phyloP scores from a whole-genome alignment of 2,888 invertebrate genomes.

The Lithophane socia region DNA sequence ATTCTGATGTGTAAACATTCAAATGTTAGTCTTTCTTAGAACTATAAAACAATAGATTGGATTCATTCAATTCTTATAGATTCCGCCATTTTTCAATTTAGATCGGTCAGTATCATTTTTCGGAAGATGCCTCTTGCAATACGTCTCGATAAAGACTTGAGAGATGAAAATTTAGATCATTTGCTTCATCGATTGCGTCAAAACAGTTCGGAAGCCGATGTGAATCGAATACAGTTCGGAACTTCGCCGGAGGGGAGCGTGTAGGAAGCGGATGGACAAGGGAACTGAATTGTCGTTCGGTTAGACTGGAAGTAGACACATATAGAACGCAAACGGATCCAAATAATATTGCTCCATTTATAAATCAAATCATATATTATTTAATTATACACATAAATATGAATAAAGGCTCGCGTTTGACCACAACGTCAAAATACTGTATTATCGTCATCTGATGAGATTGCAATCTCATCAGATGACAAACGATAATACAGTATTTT shows the following conservation, averaged over 20 bases:
- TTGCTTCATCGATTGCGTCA: slow-evolving; percentile 41
- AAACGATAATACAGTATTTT: background rate
- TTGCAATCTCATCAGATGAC: background rate
- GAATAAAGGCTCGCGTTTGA: background rate
- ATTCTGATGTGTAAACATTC: slow-evolving; percentile 3
- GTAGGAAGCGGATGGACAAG: slow-evolving; percentile 52
- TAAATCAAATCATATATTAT: background rate
- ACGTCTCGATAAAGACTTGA: background rate
- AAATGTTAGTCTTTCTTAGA: slow-evolving; percentile 9
- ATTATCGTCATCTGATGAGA: too few species aligned
- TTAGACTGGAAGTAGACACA: slow-evolving; percentile 5
- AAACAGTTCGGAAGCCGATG: slow-evolving; percentile 17
- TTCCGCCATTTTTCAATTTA: background rate
- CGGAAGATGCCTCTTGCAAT: background rate
- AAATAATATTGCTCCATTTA: slow-evolving; percentile 6
- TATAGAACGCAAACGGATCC: background rate
- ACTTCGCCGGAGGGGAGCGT: slow-evolving; percentile 45
- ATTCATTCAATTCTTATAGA: background rate
- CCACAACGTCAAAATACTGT: too few species aligned
- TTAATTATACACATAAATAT: background rate
- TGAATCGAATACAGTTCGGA: slow-evolving; percentile 23
- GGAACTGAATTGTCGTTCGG: slow-evolving; percentile 53
- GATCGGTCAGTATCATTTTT: background rate
- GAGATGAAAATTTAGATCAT: slow-evolving; percentile 4
- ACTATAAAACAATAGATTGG: slow-evolving; percentile 1